A percentile compares a stretch with the other conserved stretches of the same genome.
Evolutionary conservation across 2,113 vertebrate species (phyloP).

Genomic region (Mixornis gularis): DNA sequence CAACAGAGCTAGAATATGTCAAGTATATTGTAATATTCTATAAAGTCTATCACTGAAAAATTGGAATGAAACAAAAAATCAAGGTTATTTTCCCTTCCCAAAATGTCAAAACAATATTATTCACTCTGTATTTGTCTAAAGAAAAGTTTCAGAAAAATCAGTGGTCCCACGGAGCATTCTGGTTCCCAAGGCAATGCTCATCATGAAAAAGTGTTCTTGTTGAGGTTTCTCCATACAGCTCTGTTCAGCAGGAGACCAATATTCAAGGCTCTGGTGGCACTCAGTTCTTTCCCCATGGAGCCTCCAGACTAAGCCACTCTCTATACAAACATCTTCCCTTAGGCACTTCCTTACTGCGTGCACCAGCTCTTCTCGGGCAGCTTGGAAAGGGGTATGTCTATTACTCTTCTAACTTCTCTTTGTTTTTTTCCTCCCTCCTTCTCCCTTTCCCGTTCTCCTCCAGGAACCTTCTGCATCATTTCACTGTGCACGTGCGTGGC

Average conservation of each 20-base stretch:
- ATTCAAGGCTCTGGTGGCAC: neutral
- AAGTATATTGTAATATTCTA: neutral
- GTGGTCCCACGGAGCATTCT: neutral
- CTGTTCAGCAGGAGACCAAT: neutral
- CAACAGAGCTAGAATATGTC: neutral
- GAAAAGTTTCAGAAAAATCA: constrained; percentile 5
- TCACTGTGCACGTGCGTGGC: constrained; percentile 97
- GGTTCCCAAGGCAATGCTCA: neutral
- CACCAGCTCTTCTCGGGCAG: neutral
- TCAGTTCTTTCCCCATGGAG: neutral
- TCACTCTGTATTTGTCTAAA: neutral
- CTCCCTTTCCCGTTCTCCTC: constrained; percentile 22
- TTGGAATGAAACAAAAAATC: neutral
- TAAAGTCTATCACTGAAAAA: neutral
- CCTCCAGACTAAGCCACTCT: neutral
- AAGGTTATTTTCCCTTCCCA: neutral
- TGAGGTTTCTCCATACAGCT: neutral
- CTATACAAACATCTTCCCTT: neutral
- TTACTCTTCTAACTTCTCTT: constrained; percentile 36
- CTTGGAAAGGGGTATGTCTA: neutral
- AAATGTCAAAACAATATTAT: neutral
- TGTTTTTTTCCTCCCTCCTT: constrained; percentile 1
- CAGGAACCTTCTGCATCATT: constrained; percentile 98
- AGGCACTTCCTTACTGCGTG: neutral
- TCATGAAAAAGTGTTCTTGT: neutral